Base-by-base conservation (phyloP, 2,888 invertebrate genomes). In the Noctua fimbriata region DNA sequence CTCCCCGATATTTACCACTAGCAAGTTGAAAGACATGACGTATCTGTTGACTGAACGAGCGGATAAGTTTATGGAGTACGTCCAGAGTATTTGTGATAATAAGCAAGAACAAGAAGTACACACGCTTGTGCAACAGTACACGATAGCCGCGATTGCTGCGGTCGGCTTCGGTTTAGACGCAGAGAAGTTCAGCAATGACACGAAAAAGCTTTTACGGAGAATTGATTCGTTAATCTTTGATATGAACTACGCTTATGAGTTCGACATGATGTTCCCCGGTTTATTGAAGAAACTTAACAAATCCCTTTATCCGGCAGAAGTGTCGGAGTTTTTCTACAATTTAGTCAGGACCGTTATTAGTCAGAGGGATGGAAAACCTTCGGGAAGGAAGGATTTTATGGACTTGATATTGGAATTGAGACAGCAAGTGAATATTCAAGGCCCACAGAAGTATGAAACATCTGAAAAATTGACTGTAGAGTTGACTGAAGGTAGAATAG, bases 11-110 rank as follows among this genome's bases (percentile, higher is more conserved):
- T 93, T 93, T 74, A 91, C 92, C 14, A 87, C 92, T 0, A 91
- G 90, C 1, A 93, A 93, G 83, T 75, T 93, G 41, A 93, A 91
- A 76, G 92, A 91, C 63, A 92, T 93, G 92, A 83, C 91, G 7
- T 78, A 89, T 83, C 79, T 93, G 36, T 79, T 93, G 21, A 79
- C 73, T 16, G 89, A 91, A 69, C 82, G 88, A 21, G 90, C 86
- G 4, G 58, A 58, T n/a, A 72, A 41, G 4, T 72, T 73, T 24
- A 44, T 73, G 28, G 66, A 73, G 16, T 65, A 73, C 16, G 28
- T 73, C 5, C 72, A 65, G 72, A 65, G 72, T 44, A 28, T 32
- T 63, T 65, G 72, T 73, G 28, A 73, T 3, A 9, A 44, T 24
- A 44, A 65, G 44, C 66, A 73, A 32, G 44, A 73, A 73, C 66